A percentile compares a stretch with the other conserved stretches of the same genome.
phyloP scores from a whole-genome alignment of 2,888 invertebrate species.

The Tipula lateralis region DNA sequence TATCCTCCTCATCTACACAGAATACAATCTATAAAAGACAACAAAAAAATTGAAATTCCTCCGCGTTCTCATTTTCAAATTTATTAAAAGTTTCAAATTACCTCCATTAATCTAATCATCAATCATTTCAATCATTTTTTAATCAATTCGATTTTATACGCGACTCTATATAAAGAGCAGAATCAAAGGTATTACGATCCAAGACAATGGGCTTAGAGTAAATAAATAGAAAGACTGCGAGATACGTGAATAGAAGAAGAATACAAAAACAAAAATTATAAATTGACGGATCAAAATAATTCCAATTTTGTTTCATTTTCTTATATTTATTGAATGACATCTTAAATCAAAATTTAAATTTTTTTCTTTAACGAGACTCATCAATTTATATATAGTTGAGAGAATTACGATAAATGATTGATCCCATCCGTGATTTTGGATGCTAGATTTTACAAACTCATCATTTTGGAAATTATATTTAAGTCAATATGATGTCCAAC shows the following conservation, averaged over 20 bases:
- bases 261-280: background rate
- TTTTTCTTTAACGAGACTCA: background rate
- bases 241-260: background rate
- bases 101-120: conserved; percentile 20
- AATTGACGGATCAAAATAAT: background rate
- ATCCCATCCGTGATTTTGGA: background rate
- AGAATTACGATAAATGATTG: background rate
- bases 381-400: background rate
- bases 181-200: background rate
- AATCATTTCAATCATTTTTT: conserved; percentile 26
- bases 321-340: background rate
- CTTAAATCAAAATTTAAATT: background rate
- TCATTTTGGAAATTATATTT: background rate
- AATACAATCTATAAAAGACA: background rate
- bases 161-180: background rate
- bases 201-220: background rate
- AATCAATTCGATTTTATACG: conserved; percentile 26
- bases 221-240: background rate
- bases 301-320: background rate
- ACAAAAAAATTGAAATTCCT: background rate
- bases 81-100: background rate
- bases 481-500: no score
- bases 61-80: background rate
- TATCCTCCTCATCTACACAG: background rate
- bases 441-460: background rate